Percentiles rank a stretch among this genome's conserved stretches.
phyloP scores from a whole-genome alignment of 2,113 vertebrate genomes.

The Candoia aspera region DNA sequence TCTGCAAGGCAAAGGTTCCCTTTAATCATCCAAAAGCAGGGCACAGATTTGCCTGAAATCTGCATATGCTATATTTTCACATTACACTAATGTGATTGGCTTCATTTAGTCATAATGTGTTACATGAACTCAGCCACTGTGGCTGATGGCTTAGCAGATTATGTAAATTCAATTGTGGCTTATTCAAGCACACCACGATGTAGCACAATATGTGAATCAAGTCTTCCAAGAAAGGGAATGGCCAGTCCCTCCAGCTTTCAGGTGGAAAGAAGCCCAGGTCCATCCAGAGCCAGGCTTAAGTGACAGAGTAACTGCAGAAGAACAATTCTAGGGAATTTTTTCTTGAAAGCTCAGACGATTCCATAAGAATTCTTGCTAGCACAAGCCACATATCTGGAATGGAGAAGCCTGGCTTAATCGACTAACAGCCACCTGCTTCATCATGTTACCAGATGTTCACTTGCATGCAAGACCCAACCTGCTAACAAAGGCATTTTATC shows the following conservation, averaged over 20 bases:
- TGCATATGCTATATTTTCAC: neutral
- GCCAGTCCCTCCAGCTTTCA: neutral
- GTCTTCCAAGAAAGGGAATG: neutral
- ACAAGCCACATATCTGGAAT: neutral
- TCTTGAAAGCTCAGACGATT: neutral
- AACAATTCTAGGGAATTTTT: neutral
- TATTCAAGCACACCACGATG: neutral
- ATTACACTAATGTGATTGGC: neutral
- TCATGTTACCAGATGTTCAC: neutral
- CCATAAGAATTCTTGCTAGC: neutral
- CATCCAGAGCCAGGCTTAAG: neutral
- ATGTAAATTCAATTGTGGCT: neutral
- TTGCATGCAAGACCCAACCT: neutral
- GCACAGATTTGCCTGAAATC: neutral
- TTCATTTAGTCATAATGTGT: neutral
- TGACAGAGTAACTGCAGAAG: neutral
- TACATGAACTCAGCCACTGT: neutral
- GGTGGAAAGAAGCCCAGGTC: neutral
- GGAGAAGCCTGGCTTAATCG: neutral
- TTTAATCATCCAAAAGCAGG: neutral
- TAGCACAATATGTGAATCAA: neutral
- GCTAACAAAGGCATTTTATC: neutral
- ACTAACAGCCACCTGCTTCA: neutral
- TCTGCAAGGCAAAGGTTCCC: no score
- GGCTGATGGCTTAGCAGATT: neutral